Percentiles rank a stretch among this genome's conserved stretches.
Evolutionary conservation across 2,797 vertebrate genomes (phyloP).

Genomic region (Euphonia xanthogaster): DNA sequence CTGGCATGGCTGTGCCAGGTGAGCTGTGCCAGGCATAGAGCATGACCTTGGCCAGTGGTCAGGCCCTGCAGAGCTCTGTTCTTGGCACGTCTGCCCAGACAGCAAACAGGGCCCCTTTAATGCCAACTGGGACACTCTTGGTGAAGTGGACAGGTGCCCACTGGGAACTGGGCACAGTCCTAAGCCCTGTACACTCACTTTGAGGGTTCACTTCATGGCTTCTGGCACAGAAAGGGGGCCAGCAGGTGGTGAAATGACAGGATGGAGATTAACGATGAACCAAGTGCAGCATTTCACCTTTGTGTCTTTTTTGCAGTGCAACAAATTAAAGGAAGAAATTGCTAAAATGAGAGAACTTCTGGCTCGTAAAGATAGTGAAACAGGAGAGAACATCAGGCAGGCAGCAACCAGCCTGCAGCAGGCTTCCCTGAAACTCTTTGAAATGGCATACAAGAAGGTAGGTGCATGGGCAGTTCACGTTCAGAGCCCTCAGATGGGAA

Average conservation of each 20-base stretch:
- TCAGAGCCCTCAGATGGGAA: rapidly evolving
- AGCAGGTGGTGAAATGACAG: neutral
- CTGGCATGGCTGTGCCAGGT: neutral
- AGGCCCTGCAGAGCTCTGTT: neutral
- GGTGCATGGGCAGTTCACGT: neutral
- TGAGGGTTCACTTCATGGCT: neutral
- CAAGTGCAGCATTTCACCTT: neutral
- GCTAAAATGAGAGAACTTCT: conserved; percentile 89
- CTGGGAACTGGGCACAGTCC: neutral
- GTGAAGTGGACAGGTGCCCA: neutral
- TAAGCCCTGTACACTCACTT: neutral
- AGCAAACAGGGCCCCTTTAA: neutral
- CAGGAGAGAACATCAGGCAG: conserved; percentile 94
- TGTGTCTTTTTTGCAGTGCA: conserved; percentile 79
- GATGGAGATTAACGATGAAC: neutral
- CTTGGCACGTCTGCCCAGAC: neutral
- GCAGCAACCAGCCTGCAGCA: conserved; percentile 92
- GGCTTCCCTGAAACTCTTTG: conserved; percentile 95
- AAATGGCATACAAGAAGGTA: conserved; percentile 99
- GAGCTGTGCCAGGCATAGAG: neutral
- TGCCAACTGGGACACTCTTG: neutral
- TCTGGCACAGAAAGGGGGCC: neutral
- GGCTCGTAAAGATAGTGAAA: conserved; percentile 92
- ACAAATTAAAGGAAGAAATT: conserved; percentile 94
- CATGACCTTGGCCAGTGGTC: neutral